Evolutionary conservation across 2,113 vertebrate species (phyloP), one percentile per base, ranked within the genome.

Genomic region (Prunella himalayana): DNA sequence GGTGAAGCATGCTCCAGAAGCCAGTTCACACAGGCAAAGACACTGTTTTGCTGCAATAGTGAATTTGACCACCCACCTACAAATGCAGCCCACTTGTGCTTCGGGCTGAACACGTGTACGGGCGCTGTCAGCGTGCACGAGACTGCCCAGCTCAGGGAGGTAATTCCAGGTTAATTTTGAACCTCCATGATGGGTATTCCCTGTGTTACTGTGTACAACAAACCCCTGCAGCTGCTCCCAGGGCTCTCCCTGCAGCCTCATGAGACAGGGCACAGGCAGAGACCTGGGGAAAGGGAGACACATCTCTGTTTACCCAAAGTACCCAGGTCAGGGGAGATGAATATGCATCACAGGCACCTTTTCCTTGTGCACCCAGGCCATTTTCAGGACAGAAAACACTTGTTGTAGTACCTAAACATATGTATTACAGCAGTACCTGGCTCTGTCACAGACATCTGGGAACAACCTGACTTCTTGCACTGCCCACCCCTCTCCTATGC

Each of bases 21-120:
- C 44, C 71, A 61, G 4, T 10, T 72, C 23, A 30, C 25, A 18
- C 10, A 81, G n/a, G 20, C 24, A 65, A 78, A 37, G 30, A 2
- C 3, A 2, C 11, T 39, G 59, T 63, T 64, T 30, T 2, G 1
- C 33, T n/a, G 17, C 33, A 31, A n/a, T 0, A 8, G 22, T 15
- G 24, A 28, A 68, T 56, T 44, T 2, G 4, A 11, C 10, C 6
- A 14, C 35, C 5, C 3, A 19, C 47, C 20, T 33, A 13, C 6
- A 15, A 23, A 44, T 21, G 24, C 17, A 23, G 10, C 10, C 19
- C 30, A 15, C 12, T 47, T 49, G 33, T 49, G 4, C 53, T 76
- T n/a, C 33, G 5, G 19, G n/a, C 56, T 35, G 15, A 56, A 10
- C 0, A 0, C 0, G 2, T 9, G 7, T 28, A 14, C 0, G 1